Percentiles rank a stretch among this genome's conserved stretches.
Evolutionary conservation across 2,888 invertebrate species (phyloP).

Genomic region (Hoplodrina blanda): DNA sequence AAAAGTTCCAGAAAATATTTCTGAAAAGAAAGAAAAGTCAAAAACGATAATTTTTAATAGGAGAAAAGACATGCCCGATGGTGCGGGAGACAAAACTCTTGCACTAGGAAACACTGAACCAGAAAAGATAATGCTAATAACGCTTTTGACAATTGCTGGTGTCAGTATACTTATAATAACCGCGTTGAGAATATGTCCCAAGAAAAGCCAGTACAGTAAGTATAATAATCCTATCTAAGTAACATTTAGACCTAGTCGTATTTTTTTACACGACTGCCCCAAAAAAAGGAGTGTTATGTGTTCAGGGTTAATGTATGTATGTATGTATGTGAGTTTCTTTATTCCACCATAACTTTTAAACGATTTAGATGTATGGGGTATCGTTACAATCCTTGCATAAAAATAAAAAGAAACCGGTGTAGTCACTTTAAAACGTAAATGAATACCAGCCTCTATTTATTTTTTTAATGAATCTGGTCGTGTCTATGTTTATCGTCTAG

Average conservation of each 20-base stretch:
- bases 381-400: no score
- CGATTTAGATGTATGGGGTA: no score
- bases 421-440: no score
- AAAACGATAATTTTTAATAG: conserved; percentile 11
- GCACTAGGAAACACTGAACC: background rate
- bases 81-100: background rate
- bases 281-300: no score
- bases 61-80: conserved; percentile 21
- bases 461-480: no score
- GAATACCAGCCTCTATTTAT: no score
- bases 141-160: conserved; percentile 12
- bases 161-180: conserved; percentile 16
- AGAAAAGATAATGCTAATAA: conserved; percentile 33
- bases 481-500: no score
- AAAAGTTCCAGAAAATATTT: background rate
- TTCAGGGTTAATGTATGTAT: no score
- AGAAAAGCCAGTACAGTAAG: conserved; percentile 35
- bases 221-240: conserved; percentile 1
- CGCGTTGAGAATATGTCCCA: background rate
- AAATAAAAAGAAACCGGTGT: no score
- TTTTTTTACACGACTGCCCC: no score
- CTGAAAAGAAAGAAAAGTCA: background rate
- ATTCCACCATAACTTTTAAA: no score
- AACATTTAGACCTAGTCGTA: background rate
- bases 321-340: no score